Base-by-base conservation (phyloP, 2,888 invertebrate species). In the Aphodius sticticus region DNA sequence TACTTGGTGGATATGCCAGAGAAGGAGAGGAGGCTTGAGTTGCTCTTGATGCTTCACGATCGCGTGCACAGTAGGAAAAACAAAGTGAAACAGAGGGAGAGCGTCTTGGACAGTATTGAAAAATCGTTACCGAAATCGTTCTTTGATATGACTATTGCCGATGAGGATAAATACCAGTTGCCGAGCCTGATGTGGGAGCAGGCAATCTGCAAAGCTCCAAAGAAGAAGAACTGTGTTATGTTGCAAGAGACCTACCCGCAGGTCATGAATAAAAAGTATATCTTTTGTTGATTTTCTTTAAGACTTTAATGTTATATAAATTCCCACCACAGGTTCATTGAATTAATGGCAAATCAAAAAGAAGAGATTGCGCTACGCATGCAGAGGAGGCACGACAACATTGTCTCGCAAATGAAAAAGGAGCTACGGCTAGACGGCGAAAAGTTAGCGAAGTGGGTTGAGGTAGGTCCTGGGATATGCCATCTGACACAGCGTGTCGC, bases 121-220 rank as follows among this genome's bases (percentile, higher is more conserved):
- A 85, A 84, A 70, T 79, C 86, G 6, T 81, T 88, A 82, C 85
- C 85, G 16, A 81, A 83, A 69, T 88, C 88, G 6, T 86, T 88
- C 83, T 88, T 88, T 80, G 88, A 88, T 35, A 82, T 84, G 12
- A 86, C 88, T 0, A 82, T 83, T 3, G 77, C 84, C 9, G 82
- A 84, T 3, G 86, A 86, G 35, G 88, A 89, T 74, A 86, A 84
- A 77, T 86, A 86, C 76, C 85, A 87, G 75, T 81, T 89, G 69
- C 88, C 89, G 1, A 84, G 86, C 0, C 86, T 85, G 5, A 89
- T 89, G 89, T 89, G 89, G 89, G 87, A 88, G 77, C 88, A 88
- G 80, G 88, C 86, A 4, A 89, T 89, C 71, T 87, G 87, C 76
- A 86, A 87, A 81, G 85, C 86, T 16, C 89, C 89, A 0, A 84